Percentiles rank a stretch among this genome's conserved stretches.
Evolutionary conservation across 2,888 invertebrate genomes (phyloP).

Genomic region (Cataglyphis cursor): DNA sequence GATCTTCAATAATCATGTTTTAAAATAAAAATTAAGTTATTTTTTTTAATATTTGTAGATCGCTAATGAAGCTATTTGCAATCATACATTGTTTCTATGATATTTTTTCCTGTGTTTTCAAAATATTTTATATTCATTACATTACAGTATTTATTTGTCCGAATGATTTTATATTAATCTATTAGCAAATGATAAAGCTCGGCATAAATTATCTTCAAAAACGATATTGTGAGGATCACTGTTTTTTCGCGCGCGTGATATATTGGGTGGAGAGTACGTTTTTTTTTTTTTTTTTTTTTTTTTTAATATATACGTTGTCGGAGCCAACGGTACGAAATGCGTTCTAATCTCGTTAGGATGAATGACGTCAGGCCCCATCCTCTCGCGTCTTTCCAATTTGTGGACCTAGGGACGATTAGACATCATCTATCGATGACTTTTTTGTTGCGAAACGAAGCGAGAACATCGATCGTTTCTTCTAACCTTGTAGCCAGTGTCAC

Average conservation of each 20-base stretch:
- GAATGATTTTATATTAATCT: background rate
- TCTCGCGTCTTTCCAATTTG: constrained; percentile 50
- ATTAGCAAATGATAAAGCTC: background rate
- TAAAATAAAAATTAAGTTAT: background rate
- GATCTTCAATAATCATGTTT: background rate
- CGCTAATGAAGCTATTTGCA: background rate
- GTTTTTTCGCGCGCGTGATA: constrained; percentile 5
- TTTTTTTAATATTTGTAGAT: background rate
- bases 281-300: constrained; percentile 7
- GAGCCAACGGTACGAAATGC: constrained; percentile 43
- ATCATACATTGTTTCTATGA: background rate
- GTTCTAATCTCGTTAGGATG: constrained; percentile 59
- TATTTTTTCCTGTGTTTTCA: constrained; percentile 4
- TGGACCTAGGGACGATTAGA: constrained; percentile 29
- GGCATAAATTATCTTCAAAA: constrained; percentile 8
- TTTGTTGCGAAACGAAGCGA: constrained; percentile 43
- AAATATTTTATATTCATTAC: background rate
- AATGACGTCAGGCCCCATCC: constrained; percentile 57
- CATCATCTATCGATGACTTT: constrained; percentile 37
- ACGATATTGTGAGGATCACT: background rate
- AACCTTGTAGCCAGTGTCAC: background rate
- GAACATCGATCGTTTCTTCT: constrained; percentile 42
- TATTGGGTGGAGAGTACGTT: background rate
- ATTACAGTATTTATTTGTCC: constrained; percentile 1
- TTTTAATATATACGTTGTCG: constrained; percentile 37